Base-by-base conservation (phyloP, 1,140 invertebrate species). In the Stegodyphus dumicola region DNA sequence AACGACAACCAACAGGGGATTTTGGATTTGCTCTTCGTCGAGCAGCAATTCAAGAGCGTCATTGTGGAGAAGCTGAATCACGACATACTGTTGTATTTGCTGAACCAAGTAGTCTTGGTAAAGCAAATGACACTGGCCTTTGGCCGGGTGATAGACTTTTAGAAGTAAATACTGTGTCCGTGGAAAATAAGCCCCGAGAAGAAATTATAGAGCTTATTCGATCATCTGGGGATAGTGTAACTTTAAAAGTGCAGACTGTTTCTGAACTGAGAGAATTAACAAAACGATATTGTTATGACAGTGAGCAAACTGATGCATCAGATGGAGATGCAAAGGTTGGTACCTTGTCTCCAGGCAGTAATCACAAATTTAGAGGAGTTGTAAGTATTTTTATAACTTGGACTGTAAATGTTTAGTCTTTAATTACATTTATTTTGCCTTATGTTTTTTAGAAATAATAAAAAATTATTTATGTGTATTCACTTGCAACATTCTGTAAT, bases 21-120 rank as follows among this genome's bases (percentile, higher is more conserved):
- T 99, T 98, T 90, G 97, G 97, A 1, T 98, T 99, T 89, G 97
- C 96, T 66, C 91, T 99, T 73, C 93, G 97, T n/a, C 93, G 96
- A 87, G 95, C 95, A 5, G 94, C 96, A 89, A 93, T 95, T 65
- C 92, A 96, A 77, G 89, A 91, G 17, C 89, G 90, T 60, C 81
- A 76, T 6, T 83, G 75, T 86, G 67, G 74, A n/a, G 70, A 88
- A 79, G 88, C 90, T 81, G 89, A 90, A 15, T 91, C 87, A 48
- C 90, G 94, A 90, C 93, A 94, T 87, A 93, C 95, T 53, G 95
- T 98, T 5, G 96, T 97, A 73, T 96, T 98, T 89, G 97, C 97
- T 7, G 97, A 99, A 90, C 97, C 97, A 1, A 95, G 95, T 56
- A 94, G 93, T n/a, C 93, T 94, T 88, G 93, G 94, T 52, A 93